Percentiles rank a stretch among this genome's conserved stretches.
phyloP scores from a whole-genome alignment of 2,113 vertebrate species.

The Cygnus buccinator region DNA sequence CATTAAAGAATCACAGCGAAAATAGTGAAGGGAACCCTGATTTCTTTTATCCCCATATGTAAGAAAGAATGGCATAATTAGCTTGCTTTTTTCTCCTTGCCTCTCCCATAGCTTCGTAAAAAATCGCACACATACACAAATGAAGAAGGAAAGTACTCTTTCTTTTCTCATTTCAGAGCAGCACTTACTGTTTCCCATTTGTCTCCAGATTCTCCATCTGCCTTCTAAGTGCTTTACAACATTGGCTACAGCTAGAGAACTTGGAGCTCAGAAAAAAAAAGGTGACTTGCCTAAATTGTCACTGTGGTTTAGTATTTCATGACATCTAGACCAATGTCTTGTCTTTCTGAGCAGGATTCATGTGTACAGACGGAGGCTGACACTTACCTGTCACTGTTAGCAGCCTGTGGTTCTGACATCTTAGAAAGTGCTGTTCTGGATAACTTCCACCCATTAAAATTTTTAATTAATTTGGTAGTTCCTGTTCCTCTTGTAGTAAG shows the following conservation, averaged over 20 bases:
- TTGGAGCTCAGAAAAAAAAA: neutral
- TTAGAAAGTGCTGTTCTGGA: neutral
- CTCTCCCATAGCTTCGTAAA: neutral
- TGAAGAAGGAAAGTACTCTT: neutral
- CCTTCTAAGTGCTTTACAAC: neutral
- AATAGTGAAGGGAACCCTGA: neutral
- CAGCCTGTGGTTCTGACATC: neutral
- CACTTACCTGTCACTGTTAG: neutral
- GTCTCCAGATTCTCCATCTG: neutral
- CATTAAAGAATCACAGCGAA: neutral
- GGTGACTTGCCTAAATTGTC: neutral
- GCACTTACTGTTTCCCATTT: neutral
- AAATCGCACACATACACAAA: neutral
- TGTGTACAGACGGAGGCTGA: neutral
- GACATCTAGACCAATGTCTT: neutral
- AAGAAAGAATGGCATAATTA: neutral
- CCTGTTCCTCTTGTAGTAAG: neutral
- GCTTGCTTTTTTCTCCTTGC: neutral
- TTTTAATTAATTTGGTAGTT: neutral
- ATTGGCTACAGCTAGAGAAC: neutral
- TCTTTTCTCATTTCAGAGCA: neutral
- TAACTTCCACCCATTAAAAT: neutral
- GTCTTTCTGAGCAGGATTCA: neutral
- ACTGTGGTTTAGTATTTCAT: neutral
- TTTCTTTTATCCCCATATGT: neutral